phyloP scores from a whole-genome alignment of 2,113 vertebrate species.

The Myotis brandtii region DNA sequence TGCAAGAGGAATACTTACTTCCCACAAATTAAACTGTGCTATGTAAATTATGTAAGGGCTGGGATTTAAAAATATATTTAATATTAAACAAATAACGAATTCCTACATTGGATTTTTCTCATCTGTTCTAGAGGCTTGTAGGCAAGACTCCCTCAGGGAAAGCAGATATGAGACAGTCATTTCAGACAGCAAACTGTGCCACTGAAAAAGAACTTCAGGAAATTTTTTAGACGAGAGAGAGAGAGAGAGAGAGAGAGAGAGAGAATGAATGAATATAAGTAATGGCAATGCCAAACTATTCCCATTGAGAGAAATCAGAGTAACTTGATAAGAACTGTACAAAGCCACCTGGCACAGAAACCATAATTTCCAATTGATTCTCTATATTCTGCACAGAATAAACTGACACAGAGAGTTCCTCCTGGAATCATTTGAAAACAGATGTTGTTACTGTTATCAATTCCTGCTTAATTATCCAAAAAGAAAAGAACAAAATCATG shows the following conservation, averaged over 20 bases:
- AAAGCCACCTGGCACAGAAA: neutral
- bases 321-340: neutral
- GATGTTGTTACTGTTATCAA: neutral
- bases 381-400: neutral
- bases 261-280: too few species aligned
- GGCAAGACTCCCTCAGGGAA: neutral
- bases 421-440: neutral
- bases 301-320: neutral
- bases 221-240: too few species aligned
- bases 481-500: neutral
- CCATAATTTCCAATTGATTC: neutral
- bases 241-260: too few species aligned
- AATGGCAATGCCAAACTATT: neutral
- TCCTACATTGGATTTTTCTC: neutral
- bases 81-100: neutral
- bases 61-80: neutral
- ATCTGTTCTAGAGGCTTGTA: neutral
- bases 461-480: neutral
- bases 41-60: neutral
- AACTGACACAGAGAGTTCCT: neutral
- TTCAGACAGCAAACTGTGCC: neutral
- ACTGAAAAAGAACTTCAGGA: neutral
- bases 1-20: neutral
- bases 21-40: neutral
- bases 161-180: neutral